Evolutionary conservation across 2,888 invertebrate species (phyloP), one percentile per base, ranked within the genome.

Genomic region (Lasioglossum zephyrum): DNA sequence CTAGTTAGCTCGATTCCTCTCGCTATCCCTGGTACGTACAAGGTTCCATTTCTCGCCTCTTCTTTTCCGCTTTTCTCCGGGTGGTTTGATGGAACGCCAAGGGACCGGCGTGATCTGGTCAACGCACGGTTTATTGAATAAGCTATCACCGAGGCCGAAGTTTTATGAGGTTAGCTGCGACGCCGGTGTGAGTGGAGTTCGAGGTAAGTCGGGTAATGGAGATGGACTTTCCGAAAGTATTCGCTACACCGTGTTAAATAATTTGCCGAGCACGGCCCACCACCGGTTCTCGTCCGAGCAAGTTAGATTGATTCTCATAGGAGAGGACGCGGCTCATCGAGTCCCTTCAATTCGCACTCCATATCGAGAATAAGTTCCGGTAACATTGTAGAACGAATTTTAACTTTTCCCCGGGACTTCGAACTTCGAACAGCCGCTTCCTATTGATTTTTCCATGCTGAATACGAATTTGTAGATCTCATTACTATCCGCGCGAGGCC

Each of bases 51-150:
- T 60, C 36, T 18, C 60, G 16, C 26, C 11, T 49, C 26, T 63
- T 44, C 66, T 26, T 73, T 72, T 53, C 47, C 73, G 18, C 36
- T 36, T n/a, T 41, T 11, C 70, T 57, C n/a, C 13, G 26, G 31
- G 13, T 9, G 26, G 22, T 26, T 22, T 41, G 69, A 73, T 76
- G 69, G 63, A 74, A 72, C 70, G 22, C 60, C 53, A 18, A 57
- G 69, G 41, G 66, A 79, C 69, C 18, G 39, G 72, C 31, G 83
- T 73, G 83, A 86, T 77, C 72, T 69, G 79, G 79, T 82, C 79
- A 82, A 84, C 79, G 81, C 76, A 77, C 66, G 79, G 73, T 78
- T 85, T 78, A 89, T 89, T 81, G 81, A 87, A 89, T 87, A 87
- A 87, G 85, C 82, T 87, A 82, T 85, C 74, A 75, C 31, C 69